Base-by-base conservation (phyloP, 2,888 invertebrate genomes). In the Cryptocephalus primarius region DNA sequence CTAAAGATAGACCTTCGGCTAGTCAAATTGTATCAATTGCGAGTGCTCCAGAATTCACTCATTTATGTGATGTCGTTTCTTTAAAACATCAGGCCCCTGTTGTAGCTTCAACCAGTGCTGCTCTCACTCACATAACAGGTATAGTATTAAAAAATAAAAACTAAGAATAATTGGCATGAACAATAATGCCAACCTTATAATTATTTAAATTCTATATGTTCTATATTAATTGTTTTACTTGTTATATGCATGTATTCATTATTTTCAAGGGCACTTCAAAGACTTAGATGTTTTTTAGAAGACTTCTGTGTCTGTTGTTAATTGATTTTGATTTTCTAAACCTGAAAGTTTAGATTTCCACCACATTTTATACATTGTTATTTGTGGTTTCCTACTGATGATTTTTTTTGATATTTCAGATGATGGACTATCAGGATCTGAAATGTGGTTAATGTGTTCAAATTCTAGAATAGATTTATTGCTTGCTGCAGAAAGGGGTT, bases 21-120 rank as follows among this genome's bases (percentile, higher is more conserved):
- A 90, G 90, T 58, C 93, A 95, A 66, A 85, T 95, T 31, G 92
- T 94, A n/a, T 86, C 87, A 2, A 86, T 93, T 50, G 85, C 88
- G 0, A 83, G 86, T 2, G 91, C 92, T 2, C 93, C 96, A 0
- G 96, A 97, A 74, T 93, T 89, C 72, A 84, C 85, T n/a, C 88
- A 90, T 68, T 72, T 93, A 34, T 73, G 85, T 43, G 91, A 92
- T 66, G 82, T 88, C 45, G 79, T 86, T 33, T 77, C 84, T 0
- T 68, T 91, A 50, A 82, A 82, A 43, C 82, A 82, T 57, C 76
- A 77, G 39, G 80, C 81, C 3, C 76, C 79, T 54, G 80, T 82
- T 32, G 75, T 80, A 4, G 78, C 83, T 11, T 79, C 84, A 3
- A 75, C 76, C 2, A 74, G 73, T 51, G 69, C 74, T 9, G 72